Evolutionary conservation across 2,797 vertebrate species (phyloP).

Genomic region (Pseudomugil tenellus): DNA sequence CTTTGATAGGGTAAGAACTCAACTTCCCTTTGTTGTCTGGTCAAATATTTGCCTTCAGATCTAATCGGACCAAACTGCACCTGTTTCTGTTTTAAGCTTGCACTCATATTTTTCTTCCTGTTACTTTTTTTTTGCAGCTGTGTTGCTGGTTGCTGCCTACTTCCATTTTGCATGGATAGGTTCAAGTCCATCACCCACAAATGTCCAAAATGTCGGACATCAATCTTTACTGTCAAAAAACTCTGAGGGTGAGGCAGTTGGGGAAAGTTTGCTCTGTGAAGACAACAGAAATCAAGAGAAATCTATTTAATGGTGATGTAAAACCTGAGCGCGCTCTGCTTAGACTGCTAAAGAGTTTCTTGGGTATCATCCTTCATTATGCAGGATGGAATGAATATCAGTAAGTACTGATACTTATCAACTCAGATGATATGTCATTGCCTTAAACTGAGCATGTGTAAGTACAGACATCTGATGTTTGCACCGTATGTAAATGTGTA

Average conservation of each 20-base stretch:
- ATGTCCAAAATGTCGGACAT: slow-evolving; percentile 77
- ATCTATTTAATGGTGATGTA: not conserved
- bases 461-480: not conserved
- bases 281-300: not conserved
- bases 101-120: slow-evolving; percentile 2
- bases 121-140: slow-evolving; percentile 63
- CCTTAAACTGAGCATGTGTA: not conserved
- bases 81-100: slow-evolving; percentile 7
- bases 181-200: slow-evolving; percentile 72
- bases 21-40: not conserved
- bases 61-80: slow-evolving; percentile 5
- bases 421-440: not conserved
- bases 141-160: slow-evolving; percentile 78
- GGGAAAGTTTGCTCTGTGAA: not conserved
- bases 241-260: slow-evolving; percentile 64
- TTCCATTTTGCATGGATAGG: slow-evolving; percentile 72
- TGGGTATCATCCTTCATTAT: not conserved
- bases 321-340: not conserved
- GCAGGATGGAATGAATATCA: not conserved
- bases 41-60: slow-evolving; percentile 44
- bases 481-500: slow-evolving; percentile 12
- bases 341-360: not conserved
- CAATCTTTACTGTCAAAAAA: slow-evolving; percentile 54
- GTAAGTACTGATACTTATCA: not conserved
- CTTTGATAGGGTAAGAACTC: slow-evolving; percentile 65